Percentiles rank a stretch among this genome's conserved stretches.
Conservation (phyloP, 2,797 vertebrate species). For the Megalops cyprinoides region DNA sequence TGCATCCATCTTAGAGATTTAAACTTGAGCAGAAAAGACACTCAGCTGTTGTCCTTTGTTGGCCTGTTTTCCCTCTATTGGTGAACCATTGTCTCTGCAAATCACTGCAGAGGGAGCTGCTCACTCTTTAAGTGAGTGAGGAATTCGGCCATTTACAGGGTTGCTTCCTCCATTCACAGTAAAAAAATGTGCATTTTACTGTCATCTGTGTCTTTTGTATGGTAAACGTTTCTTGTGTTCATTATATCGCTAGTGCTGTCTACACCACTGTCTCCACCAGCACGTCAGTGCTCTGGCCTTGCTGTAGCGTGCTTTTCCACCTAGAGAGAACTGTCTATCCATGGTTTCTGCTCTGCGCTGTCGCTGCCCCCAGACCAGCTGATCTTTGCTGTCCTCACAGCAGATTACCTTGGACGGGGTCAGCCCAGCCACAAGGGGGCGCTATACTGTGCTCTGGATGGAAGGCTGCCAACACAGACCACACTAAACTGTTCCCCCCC, state of each 20-base stretch:
- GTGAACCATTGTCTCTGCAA: constrained; percentile 5
- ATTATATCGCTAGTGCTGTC: not conserved
- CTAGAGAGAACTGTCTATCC: constrained; percentile 7
- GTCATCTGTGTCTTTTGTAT: not conserved
- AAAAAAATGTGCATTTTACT: not conserved
- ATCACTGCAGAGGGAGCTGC: not conserved
- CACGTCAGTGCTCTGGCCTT: not conserved
- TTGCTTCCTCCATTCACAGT: not conserved
- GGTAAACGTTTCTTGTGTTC: constrained; percentile 11
- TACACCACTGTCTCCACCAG: not conserved
- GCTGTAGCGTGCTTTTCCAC: not conserved
- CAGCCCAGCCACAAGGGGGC: not conserved
- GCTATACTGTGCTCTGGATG: too few relatives aligned
- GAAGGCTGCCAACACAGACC: not conserved
- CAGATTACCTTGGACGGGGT: not conserved
- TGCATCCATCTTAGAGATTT: too few relatives aligned
- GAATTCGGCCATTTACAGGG: not conserved
- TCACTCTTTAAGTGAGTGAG: too few relatives aligned
- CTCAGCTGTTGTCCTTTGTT: not conserved
- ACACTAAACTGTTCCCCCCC: not conserved
- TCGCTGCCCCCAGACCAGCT: not conserved
- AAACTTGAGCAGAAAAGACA: not conserved
- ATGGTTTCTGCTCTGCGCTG: constrained; percentile 15
- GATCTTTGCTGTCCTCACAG: constrained; percentile 3
- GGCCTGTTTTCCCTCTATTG: constrained; percentile 10